Conservation (phyloP, 53 echinoderm and acorn worm genomes). For the Astropecten irregularis region DNA sequence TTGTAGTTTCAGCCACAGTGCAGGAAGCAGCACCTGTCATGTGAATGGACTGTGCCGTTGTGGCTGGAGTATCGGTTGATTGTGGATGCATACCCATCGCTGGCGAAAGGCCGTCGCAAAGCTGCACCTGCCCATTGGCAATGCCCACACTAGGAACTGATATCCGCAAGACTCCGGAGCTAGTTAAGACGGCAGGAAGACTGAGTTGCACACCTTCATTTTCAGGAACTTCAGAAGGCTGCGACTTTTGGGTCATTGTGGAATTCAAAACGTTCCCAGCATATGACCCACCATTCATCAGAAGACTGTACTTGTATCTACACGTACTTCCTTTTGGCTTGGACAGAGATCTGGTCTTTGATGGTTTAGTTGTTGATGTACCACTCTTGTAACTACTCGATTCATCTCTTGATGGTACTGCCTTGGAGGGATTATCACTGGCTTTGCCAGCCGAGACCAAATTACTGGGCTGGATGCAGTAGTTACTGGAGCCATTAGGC, state of each 20-base stretch:
- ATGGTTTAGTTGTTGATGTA: not conserved
- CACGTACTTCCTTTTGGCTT: constrained; percentile 82
- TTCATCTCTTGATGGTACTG: constrained; percentile 10
- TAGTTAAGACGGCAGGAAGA: constrained; percentile 55
- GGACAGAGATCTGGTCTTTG: constrained; percentile 26
- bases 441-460: not conserved
- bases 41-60: not conserved
- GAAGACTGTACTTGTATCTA: constrained; percentile 97
- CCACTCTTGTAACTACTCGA: not conserved
- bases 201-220: constrained; percentile 41
- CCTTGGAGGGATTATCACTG: constrained; percentile 11
- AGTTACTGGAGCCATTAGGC: constrained; percentile 21
- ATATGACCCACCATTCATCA: constrained; percentile 78
- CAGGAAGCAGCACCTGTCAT: not conserved
- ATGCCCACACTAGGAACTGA: constrained; percentile 54
- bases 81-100: not conserved
- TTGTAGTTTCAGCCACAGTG: no score
- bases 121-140: constrained; percentile 46
- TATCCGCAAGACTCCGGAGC: constrained; percentile 54
- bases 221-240: not conserved
- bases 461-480: not conserved
- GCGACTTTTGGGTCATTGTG: not conserved
- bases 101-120: not conserved
- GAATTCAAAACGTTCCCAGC: constrained; percentile 24
- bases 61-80: not conserved